Percentiles rank a stretch among this genome's conserved stretches.
These are phyloP conservation scores for Dolichoris vasculosae DNA, from an alignment of 1,140 invertebrate species.

Conservation along the genomic window DNA sequence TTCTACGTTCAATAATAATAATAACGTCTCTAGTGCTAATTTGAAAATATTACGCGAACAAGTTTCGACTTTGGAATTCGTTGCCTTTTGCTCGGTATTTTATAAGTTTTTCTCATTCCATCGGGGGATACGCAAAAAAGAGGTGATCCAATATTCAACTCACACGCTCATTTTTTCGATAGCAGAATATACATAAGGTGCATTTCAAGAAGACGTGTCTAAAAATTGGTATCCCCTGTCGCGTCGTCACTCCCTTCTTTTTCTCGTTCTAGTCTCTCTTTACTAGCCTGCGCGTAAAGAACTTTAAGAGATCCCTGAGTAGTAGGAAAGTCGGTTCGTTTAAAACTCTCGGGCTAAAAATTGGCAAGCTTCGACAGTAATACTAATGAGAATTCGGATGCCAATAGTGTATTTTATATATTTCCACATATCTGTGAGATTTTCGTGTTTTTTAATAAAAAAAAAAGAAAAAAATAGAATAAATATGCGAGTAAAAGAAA, in stretches of 20 bases:
- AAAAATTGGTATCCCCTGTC: slow-evolving; percentile 40
- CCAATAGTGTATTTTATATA: slow-evolving; percentile 45
- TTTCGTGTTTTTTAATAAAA: slow-evolving; percentile 44
- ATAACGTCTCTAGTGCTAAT: slow-evolving; percentile 40
- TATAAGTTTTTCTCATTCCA: neutral
- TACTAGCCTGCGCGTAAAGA: neutral
- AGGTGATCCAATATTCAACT: slow-evolving; percentile 46
- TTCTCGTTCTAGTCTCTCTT: neutral
- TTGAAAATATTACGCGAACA: slow-evolving; percentile 48
- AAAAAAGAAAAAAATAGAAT: no score
- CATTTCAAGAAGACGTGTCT: slow-evolving; percentile 32
- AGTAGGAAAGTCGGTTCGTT: slow-evolving; percentile 16
- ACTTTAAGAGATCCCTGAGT: slow-evolving; percentile 29
- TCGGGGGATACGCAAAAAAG: neutral
- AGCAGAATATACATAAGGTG: slow-evolving; percentile 43
- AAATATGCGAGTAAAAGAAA: no score
- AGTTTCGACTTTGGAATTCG: slow-evolving; percentile 45
- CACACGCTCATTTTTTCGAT: slow-evolving; percentile 47
- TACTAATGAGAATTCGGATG: slow-evolving; percentile 48
- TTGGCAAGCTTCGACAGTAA: slow-evolving; percentile 45
- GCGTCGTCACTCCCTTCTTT: slow-evolving; percentile 3
- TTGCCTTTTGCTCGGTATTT: neutral
- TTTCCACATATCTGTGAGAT: slow-evolving; percentile 27
- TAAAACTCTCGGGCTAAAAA: slow-evolving; percentile 40
- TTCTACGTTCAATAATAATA: neutral